A percentile compares a stretch with the other conserved stretches of the same genome.
Conservation (phyloP, 2,888 invertebrate species). For the Ditylenchus weischeri region DNA sequence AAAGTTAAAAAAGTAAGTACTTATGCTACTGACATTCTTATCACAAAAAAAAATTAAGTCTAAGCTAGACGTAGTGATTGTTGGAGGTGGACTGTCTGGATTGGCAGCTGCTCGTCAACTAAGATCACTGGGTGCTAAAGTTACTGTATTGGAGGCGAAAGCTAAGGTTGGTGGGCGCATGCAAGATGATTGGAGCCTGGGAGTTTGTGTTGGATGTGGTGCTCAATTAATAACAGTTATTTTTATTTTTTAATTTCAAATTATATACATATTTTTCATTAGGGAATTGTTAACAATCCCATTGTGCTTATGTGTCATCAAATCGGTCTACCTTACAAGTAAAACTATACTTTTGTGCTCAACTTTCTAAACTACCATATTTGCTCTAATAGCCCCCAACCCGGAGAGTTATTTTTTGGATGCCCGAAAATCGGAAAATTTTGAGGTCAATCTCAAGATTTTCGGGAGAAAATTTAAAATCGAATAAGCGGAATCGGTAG, state of each 20-base stretch:
- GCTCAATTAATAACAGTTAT: constrained; percentile 60
- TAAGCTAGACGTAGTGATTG: constrained; percentile 58
- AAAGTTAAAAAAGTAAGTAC: constrained; percentile 10
- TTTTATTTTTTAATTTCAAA: no score
- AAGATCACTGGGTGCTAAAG: constrained; percentile 60
- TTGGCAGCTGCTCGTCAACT: constrained; percentile 63
- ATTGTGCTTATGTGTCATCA: constrained; percentile 62
- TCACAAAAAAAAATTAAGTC: constrained; percentile 12
- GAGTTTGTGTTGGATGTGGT: constrained; percentile 59
- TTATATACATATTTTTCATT: not conserved
- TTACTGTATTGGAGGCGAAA: constrained; percentile 62
- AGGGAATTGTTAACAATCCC: constrained; percentile 63
- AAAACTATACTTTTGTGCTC: not conserved
- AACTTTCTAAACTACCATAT: not conserved
- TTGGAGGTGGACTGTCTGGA: constrained; percentile 63
- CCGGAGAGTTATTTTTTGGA: no score
- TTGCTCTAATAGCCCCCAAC: no score
- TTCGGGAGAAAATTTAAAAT: no score
- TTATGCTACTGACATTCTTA: constrained; percentile 6
- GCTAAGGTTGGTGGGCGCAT: constrained; percentile 62
- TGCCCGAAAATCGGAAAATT: no score
- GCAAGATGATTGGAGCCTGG: constrained; percentile 50
- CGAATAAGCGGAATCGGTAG: no score
- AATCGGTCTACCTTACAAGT: constrained; percentile 27
- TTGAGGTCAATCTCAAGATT: no score